Evolutionary conservation across 2,113 vertebrate genomes (phyloP).

Genomic region (Callospermophilus lateralis): DNA sequence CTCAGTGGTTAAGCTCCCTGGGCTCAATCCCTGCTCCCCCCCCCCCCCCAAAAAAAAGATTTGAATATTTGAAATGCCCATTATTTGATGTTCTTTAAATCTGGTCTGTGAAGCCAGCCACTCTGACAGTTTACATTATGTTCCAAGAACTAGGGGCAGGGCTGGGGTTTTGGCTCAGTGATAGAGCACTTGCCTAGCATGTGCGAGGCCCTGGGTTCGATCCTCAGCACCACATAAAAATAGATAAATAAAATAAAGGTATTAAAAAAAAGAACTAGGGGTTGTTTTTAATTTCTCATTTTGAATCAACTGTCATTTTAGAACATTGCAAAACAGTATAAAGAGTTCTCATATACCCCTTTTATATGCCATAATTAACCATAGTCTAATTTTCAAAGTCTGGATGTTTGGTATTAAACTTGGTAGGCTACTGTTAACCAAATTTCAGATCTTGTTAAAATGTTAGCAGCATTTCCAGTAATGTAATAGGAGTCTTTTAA

Average conservation of each 20-base stretch:
- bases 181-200: too few relatives aligned
- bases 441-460: background rate
- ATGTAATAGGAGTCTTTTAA: background rate
- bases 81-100: constrained; percentile 22
- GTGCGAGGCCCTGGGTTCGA: too few relatives aligned
- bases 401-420: background rate
- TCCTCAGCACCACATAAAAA: too few relatives aligned
- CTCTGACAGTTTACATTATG: constrained; percentile 22
- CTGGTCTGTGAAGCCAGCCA: background rate
- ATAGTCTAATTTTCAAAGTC: background rate
- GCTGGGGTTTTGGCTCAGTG: too few relatives aligned
- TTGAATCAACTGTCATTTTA: background rate
- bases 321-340: background rate
- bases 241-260: too few relatives aligned
- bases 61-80: constrained; percentile 48
- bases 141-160: background rate
- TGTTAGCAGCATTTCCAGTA: background rate
- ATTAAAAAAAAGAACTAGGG: background rate
- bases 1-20: too few relatives aligned
- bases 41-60: background rate
- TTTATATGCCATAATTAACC: background rate
- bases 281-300: constrained; percentile 32
- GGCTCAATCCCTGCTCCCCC: too few relatives aligned
- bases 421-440: background rate
- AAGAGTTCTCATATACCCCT: background rate